Base-by-base conservation (phyloP, 1,140 invertebrate species). In the Scaptomyza graminum region DNA sequence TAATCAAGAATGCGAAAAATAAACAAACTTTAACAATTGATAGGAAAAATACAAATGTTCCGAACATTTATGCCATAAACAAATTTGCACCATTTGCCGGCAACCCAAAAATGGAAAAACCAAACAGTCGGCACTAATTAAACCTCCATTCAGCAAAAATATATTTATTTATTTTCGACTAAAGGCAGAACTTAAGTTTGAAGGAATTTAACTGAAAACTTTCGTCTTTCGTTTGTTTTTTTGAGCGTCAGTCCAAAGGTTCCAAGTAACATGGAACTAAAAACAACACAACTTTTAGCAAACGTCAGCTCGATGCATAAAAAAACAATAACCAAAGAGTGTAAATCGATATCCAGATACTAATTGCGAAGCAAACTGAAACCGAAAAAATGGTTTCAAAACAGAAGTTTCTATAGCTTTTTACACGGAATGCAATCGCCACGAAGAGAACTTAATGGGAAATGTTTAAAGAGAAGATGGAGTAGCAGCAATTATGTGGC, bases 211-310 rank as follows among this genome's bases (percentile, higher is more conserved):
- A 34, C 8, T 34, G 31, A 8, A 34, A 28, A 28, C 28, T 28
- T 28, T 28, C 4, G 18, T 7, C 28, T 7, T 31, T 6, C 28
- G 28, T 6, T 9, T 34, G 8, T 34, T 34, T 34, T 34, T 34
- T 41, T 41, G 37, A 41, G 28, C 25, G 50, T 44, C 39, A 59
- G 52, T 66, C 31, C 62, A 66, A 71, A 66, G 62, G 5, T 66
- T 57, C 8, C 31, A 46, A 70, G 43, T 49, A 22, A 1, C 25
- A 57, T 54, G 15, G 4, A 52, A 18, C 3, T 7, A 8, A 12
- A 44, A 34, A 34, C 31, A 34, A 34, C 15, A 62, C 22, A 39
- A 13, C 12, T 54, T 56, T 68, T 47, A 18, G 31, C 61, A 44
- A 2, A 57, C 61, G 67, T 69, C 60, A 56, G 61, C 39, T 0